Evolutionary conservation across 1,140 invertebrate genomes (phyloP).

Genomic region (Medauroidea extradentata): DNA sequence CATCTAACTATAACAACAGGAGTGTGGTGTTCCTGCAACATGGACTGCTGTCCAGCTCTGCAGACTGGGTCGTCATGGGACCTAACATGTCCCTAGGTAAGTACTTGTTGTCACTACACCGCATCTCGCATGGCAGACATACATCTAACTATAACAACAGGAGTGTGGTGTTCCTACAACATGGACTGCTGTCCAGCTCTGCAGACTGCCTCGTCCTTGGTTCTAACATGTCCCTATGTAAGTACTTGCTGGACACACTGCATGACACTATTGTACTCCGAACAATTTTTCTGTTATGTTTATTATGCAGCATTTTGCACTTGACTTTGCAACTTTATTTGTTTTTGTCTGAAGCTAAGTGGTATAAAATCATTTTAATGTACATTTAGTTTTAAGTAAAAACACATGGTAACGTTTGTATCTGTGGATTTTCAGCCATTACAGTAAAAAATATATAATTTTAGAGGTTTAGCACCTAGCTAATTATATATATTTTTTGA

Average conservation of each 20-base stretch:
- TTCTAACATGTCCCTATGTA: conserved; percentile 38
- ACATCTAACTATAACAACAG: conserved; percentile 3
- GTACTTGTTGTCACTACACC: conserved; percentile 45
- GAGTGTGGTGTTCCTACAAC: conserved; percentile 43
- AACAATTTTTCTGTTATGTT: too few relatives aligned
- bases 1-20: conserved; percentile 3
- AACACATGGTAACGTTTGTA: too few relatives aligned
- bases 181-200: conserved; percentile 44
- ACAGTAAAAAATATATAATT: too few relatives aligned
- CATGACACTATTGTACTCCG: too few relatives aligned
- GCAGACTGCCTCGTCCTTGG: conserved; percentile 44
- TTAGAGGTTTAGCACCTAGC: too few relatives aligned
- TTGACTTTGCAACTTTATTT: too few relatives aligned
- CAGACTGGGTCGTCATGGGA: conserved; percentile 44
- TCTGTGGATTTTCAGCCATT: too few relatives aligned
- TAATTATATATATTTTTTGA: too few relatives aligned
- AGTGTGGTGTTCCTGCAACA: conserved; percentile 45
- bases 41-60: conserved; percentile 42
- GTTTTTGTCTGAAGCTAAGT: too few relatives aligned
- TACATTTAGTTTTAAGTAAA: too few relatives aligned
- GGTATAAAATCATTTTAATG: too few relatives aligned
- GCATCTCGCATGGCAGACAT: conserved; percentile 41
- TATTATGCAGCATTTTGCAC: too few relatives aligned
- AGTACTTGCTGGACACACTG: conserved; percentile 45
- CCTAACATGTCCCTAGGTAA: conserved; percentile 39